Percentiles rank a stretch among this genome's conserved stretches.
Evolutionary conservation across 2,113 vertebrate species (phyloP).

Genomic region (Cephalopholis sonnerati): DNA sequence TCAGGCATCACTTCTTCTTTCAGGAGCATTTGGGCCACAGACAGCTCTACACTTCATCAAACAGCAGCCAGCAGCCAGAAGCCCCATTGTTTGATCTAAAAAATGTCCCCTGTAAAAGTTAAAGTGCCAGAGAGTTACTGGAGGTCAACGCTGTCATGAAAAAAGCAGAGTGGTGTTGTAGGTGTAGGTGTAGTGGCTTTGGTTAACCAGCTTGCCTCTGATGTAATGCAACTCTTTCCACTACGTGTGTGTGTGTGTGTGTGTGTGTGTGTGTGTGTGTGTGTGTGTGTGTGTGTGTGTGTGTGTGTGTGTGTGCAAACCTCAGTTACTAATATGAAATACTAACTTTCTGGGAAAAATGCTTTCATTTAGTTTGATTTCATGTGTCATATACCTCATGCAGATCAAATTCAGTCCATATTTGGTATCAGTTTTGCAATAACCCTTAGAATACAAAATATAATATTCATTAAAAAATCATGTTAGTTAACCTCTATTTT

Average conservation of each 20-base stretch:
- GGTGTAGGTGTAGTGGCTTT: slow-evolving; percentile 7
- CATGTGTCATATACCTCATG: background rate
- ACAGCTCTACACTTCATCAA: slow-evolving; percentile 57
- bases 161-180: background rate
- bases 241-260: background rate
- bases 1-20: slow-evolving; percentile 69
- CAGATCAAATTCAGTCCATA: background rate
- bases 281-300: too few species aligned
- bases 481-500: too few species aligned
- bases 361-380: background rate
- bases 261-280: too few species aligned
- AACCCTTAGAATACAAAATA: background rate
- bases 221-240: slow-evolving; percentile 55
- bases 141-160: slow-evolving; percentile 16
- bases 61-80: background rate
- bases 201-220: slow-evolving; percentile 39
- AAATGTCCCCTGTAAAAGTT: slow-evolving; percentile 1
- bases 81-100: background rate
- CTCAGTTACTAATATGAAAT: slow-evolving; percentile 19
- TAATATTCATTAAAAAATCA: background rate
- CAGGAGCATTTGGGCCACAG: background rate
- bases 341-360: slow-evolving; percentile 2
- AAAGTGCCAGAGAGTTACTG: background rate
- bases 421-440: background rate
- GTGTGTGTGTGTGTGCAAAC: slow-evolving; percentile 8